Percentiles rank a stretch among this genome's conserved stretches.
These are phyloP conservation scores for Papilio demoleus DNA, from an alignment of 2,888 invertebrate species.

Conservation along the genomic window DNA sequence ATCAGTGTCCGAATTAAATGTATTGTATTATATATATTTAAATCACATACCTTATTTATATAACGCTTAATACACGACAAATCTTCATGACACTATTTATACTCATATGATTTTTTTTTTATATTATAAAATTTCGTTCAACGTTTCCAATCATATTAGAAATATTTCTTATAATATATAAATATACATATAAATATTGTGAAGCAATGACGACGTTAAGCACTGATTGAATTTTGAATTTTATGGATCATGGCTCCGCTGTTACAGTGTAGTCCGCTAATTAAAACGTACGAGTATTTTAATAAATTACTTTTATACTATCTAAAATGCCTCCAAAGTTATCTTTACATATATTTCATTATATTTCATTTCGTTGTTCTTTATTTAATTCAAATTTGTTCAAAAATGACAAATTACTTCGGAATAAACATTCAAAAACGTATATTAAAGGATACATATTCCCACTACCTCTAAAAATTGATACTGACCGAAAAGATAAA, in stretches of 20 bases:
- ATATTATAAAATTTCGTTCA: too few relatives aligned
- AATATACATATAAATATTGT: constrained; percentile 56
- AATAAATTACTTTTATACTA: constrained; percentile 54
- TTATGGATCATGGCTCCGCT: constrained; percentile 52
- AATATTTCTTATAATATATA: too few relatives aligned
- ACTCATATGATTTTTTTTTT: too few relatives aligned
- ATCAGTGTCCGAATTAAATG: too few relatives aligned
- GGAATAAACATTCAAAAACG: background rate
- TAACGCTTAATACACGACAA: background rate
- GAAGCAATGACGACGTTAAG: constrained; percentile 58
- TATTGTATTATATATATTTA: background rate
- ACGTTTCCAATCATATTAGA: too few relatives aligned
- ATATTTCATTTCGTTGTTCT: background rate
- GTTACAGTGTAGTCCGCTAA: constrained; percentile 15
- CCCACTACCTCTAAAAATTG: background rate
- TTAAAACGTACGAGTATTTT: constrained; percentile 46
- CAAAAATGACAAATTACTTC: background rate
- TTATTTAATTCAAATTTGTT: background rate
- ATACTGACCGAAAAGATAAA: constrained; percentile 40
- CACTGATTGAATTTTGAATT: constrained; percentile 61
- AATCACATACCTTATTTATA: background rate
- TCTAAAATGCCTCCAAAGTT: constrained; percentile 29
- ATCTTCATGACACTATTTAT: too few relatives aligned
- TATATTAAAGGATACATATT: background rate
- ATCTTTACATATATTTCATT: too few relatives aligned